Base-by-base conservation (phyloP, 2,113 vertebrate genomes). In the Muntiacus reevesi region DNA sequence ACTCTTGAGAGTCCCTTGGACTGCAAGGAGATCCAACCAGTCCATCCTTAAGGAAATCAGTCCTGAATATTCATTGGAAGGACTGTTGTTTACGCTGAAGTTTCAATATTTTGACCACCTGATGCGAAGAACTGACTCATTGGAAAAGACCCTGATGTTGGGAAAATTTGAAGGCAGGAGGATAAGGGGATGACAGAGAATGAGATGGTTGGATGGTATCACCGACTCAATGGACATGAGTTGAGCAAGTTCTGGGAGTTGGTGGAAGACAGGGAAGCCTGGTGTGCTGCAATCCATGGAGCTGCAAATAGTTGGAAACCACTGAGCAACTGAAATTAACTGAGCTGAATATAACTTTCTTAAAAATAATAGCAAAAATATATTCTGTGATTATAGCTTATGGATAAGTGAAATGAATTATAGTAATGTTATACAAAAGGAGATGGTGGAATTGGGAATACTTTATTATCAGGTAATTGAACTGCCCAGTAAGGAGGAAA, bases 271-370 rank as follows among this genome's bases (percentile, higher is more conserved):
- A 71, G 67, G n/a, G n/a, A 71, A 71, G 67, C 19, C 36, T 5
- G n/a, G n/a, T 0, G 0, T 71, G 67, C 10, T 71, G 9, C n/a
- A 23, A 12, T 40, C 67, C 19, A 12, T 71, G n/a, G 9, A 17
- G 17, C 5, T 71, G 64, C 64, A 71, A 36, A 21, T 71, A 71
- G 9, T 11, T 36, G 64, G n/a, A 71, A 2, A 12, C 11, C 2
- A 71, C 5, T 40, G n/a, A 71, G 67, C 5, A 11, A 36, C 19
- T 71, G 10, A 71, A 71, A n/a, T 71, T 10, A 23, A 71, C n/a
- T 71, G n/a, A 71, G 17, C 17, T 36, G 64, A 40, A 40, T 6
- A 71, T 52, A 74, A 14, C 23, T 43, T 6, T 50, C 1, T 67
- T 83, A 25, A 90, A 47, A 71, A 57, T 45, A 71, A 40, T 3